Base-by-base conservation (phyloP, 1,140 invertebrate genomes). In the Adelges cooleyi region DNA sequence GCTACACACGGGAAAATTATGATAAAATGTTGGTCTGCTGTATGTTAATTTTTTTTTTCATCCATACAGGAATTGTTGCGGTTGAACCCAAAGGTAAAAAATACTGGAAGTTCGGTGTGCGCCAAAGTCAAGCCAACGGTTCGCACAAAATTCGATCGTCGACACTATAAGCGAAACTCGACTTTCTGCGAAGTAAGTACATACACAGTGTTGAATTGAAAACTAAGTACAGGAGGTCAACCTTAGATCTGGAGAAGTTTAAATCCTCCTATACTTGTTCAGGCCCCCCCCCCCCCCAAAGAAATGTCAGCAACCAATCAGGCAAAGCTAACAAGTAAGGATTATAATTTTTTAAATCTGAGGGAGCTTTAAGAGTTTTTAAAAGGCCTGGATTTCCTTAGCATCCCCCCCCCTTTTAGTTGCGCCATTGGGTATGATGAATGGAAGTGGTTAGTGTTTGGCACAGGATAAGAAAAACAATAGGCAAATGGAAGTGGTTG, bases 141-240 rank as follows among this genome's bases (percentile, higher is more conserved):
- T 1, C 25, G 11, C 11, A 62, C 56, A 2, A 17, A 46, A 10
- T 17, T 1, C 0, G 56, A 62, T 11, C 56, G 56, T 0, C 42
- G 27, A 20, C 56, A 62, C 6, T 62, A 62, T 18, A 62, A 62
- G 13, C 56, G 56, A 1, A 62, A 62, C 27, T n/a, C 42, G 11
- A 11, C 42, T 1, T 62, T 29, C 17, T 23, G 38, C 2, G 42
- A 62, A 15, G 56, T 62, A 20, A 9, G 56, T 33, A 27, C 9
- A 2, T 25, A 48, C 2, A 48, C 15, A 8, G 36, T 13, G 36
- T 8, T 38, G 17, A 42, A 42, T 8, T 42, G 40, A 3, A 17
- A 4, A 42, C 17, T 17, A 13, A 4, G 17, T 8, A 46, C 18
- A 18, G 42, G 8, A 17, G 2, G n/a, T 46, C 5, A 18, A 3